Conservation (phyloP, 2,888 invertebrate species). For the Pachymerium ferrugineum region DNA sequence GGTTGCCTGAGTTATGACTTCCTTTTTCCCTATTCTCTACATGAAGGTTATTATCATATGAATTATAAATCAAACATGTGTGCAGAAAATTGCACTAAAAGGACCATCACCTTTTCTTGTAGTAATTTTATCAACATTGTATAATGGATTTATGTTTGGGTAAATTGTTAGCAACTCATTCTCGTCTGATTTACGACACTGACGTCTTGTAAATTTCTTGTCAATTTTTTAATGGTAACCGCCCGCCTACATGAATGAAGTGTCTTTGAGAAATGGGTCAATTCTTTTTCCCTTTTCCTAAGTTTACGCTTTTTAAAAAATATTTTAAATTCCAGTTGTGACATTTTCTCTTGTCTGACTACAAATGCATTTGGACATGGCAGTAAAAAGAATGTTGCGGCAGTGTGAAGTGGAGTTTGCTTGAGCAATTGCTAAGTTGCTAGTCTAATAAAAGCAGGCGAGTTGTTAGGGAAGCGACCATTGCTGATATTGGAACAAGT, state of each 20-base stretch:
- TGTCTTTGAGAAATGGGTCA: too few relatives aligned
- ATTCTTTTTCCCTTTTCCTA: too few relatives aligned
- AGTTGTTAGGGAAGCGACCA: background rate
- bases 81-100: background rate
- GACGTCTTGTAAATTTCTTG: too few relatives aligned
- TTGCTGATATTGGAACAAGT: constrained; percentile 13
- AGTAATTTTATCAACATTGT: too few relatives aligned
- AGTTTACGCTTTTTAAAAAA: background rate
- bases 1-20: background rate
- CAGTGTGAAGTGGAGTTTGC: background rate
- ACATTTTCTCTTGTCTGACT: background rate
- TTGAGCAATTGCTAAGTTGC: constrained; percentile 13
- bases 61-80: background rate
- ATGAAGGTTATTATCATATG: background rate
- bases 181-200: background rate
- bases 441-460: constrained; percentile 3
- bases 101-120: background rate
- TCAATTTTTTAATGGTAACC: too few relatives aligned
- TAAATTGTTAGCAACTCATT: background rate
- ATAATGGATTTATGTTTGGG: background rate
- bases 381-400: constrained; percentile 8
- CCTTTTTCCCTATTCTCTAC: background rate
- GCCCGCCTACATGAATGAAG: too few relatives aligned
- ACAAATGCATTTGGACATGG: background rate
- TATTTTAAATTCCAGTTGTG: background rate